These are phyloP conservation scores for Metallyticus violacea DNA, from an alignment of 2,888 invertebrate genomes.

Conservation along the genomic window DNA sequence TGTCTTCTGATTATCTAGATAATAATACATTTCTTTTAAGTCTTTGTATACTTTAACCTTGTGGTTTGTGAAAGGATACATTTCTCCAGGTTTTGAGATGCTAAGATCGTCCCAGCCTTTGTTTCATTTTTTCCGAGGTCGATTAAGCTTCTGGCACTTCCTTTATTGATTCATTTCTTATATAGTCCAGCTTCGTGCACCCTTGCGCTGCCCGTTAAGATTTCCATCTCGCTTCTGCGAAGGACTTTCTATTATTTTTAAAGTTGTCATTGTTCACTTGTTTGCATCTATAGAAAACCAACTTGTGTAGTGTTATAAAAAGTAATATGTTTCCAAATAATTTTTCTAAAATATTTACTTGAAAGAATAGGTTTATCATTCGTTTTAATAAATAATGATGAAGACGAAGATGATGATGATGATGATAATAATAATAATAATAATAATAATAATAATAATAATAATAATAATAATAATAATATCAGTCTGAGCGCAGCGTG, in stretches of 20 bases:
- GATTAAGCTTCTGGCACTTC: neutral
- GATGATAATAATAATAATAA: too few species aligned
- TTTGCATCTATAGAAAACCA: neutral
- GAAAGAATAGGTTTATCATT: neutral
- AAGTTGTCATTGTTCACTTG: too few species aligned
- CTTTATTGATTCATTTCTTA: neutral
- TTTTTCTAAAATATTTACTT: neutral
- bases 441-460: too few species aligned
- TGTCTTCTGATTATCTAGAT: too few species aligned
- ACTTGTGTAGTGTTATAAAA: neutral
- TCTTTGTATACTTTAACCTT: too few species aligned
- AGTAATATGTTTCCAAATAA: neutral
- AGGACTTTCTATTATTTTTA: neutral
- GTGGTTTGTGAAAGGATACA: neutral
- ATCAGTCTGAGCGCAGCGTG: too few species aligned
- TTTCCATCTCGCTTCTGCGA: neutral
- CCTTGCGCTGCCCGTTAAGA: neutral
- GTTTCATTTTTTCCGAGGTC: neutral
- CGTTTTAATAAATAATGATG: too few species aligned
- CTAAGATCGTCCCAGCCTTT: neutral
- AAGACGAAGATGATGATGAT: too few species aligned
- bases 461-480: too few species aligned
- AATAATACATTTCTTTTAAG: too few species aligned
- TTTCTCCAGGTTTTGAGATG: neutral
- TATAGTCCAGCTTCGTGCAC: neutral